A percentile compares a stretch with the other conserved stretches of the same genome.
Conservation (phyloP, 2,888 invertebrate species). For the Melieria omissa region DNA sequence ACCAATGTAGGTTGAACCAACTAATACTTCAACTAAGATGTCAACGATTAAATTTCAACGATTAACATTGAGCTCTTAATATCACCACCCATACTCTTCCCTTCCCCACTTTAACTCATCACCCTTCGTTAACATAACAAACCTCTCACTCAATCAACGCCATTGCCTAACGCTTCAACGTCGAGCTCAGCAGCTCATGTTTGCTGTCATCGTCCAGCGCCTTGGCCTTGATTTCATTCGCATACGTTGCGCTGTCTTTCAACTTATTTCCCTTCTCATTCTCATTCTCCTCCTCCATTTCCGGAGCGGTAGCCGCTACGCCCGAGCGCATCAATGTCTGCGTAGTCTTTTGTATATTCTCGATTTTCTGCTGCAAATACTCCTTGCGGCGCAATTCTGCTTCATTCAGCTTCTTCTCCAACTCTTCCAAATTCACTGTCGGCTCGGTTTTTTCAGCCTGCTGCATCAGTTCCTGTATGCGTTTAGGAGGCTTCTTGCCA, state of each 20-base stretch:
- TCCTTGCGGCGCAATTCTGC: conserved; percentile 77
- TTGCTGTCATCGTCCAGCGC: conserved; percentile 20
- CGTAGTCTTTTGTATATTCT: conserved; percentile 61
- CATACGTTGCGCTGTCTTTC: conserved; percentile 19
- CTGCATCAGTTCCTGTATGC: conserved; percentile 76
- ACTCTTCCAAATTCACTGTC: conserved; percentile 71
- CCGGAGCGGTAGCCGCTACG: conserved; percentile 2
- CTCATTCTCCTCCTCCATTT: conserved; percentile 61
- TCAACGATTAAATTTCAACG: too few relatives aligned
- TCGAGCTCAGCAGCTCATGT: conserved; percentile 4
- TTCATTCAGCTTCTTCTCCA: conserved; percentile 78
- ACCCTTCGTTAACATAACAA: too few relatives aligned
- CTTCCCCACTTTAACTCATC: too few relatives aligned
- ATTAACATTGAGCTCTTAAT: too few relatives aligned
- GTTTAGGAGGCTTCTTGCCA: conserved; percentile 74
- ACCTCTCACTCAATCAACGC: too few relatives aligned
- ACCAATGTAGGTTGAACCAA: too few relatives aligned
- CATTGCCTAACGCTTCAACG: too few relatives aligned
- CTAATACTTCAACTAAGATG: too few relatives aligned
- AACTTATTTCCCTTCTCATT: conserved; percentile 41
- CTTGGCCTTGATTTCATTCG: conserved; percentile 21
- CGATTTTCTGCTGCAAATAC: conserved; percentile 59
- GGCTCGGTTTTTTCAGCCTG: conserved; percentile 67
- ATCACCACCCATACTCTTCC: too few relatives aligned
- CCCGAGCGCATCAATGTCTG: conserved; percentile 43